These are phyloP conservation scores for Drosophila paracracens DNA, from an alignment of 2,888 invertebrate species.

Conservation along the genomic window DNA sequence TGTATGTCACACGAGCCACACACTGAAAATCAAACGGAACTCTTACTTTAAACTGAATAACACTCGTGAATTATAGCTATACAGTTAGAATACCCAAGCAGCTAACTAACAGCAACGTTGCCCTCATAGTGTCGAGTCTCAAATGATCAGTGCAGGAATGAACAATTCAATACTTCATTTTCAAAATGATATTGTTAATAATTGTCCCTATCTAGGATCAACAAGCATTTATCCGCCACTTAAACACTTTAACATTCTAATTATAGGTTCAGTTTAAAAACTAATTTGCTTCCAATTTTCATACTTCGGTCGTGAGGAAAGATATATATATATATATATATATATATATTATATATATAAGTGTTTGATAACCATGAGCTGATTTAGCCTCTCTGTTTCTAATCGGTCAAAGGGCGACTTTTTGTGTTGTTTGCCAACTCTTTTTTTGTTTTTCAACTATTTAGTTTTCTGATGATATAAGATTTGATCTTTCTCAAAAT, in stretches of 20 bases:
- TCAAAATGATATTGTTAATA: fast-evolving
- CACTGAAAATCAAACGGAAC: neutral
- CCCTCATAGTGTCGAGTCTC: neutral
- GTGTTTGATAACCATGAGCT: neutral
- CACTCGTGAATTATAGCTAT: neutral
- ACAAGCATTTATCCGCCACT: no score
- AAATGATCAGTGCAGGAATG: neutral
- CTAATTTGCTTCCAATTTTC: neutral
- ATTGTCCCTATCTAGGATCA: neutral
- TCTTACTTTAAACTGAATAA: neutral
- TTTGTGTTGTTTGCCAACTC: neutral
- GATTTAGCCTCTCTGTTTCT: neutral
- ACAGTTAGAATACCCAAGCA: neutral
- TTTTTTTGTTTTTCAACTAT: no score
- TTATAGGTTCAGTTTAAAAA: neutral
- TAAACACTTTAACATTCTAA: neutral
- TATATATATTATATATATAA: neutral
- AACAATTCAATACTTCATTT: fast-evolving
- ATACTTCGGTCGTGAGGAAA: neutral
- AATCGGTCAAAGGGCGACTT: neutral
- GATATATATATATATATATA: no score
- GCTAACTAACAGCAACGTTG: neutral
- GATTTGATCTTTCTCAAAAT: no score
- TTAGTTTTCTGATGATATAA: no score
- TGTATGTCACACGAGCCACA: neutral